Conservation (phyloP, 2,797 vertebrate species). For the Brachyrhaphis roseni region DNA sequence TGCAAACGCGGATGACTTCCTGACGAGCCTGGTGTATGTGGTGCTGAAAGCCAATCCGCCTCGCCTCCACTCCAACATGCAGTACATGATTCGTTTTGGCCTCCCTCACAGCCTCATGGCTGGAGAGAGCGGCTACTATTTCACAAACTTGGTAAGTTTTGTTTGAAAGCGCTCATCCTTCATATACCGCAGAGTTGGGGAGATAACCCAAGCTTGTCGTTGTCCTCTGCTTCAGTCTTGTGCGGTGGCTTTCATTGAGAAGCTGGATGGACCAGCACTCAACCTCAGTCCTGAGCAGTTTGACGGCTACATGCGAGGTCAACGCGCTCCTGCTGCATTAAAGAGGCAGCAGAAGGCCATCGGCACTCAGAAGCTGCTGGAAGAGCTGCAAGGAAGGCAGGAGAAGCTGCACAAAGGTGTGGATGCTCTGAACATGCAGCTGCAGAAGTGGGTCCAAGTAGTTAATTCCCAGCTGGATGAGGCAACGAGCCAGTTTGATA, state of each 20-base stretch:
- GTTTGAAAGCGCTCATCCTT: background rate
- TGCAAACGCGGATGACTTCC: slow-evolving; percentile 84
- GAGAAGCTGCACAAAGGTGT: slow-evolving; percentile 76
- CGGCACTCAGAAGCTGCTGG: slow-evolving; percentile 72
- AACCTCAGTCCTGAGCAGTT: slow-evolving; percentile 83
- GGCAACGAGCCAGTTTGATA: slow-evolving; percentile 46
- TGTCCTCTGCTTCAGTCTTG: slow-evolving; percentile 76
- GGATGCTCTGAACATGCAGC: slow-evolving; percentile 68
- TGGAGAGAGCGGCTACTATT: slow-evolving; percentile 86
- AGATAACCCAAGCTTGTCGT: background rate
- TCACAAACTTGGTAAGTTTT: slow-evolving; percentile 83
- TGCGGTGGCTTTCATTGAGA: slow-evolving; percentile 85
- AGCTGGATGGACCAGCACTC: slow-evolving; percentile 82
- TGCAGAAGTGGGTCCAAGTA: slow-evolving; percentile 77
- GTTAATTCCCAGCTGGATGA: slow-evolving; percentile 78
- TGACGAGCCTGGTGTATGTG: slow-evolving; percentile 82
- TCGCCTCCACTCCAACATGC: slow-evolving; percentile 84
- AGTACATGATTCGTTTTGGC: slow-evolving; percentile 85
- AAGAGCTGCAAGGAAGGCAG: slow-evolving; percentile 77
- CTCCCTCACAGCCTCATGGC: slow-evolving; percentile 85
- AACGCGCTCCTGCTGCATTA: slow-evolving; percentile 33
- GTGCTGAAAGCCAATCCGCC: slow-evolving; percentile 85
- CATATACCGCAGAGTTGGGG: background rate
- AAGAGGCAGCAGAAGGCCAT: slow-evolving; percentile 53
- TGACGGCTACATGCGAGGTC: slow-evolving; percentile 79